A percentile compares a stretch with the other conserved stretches of the same genome.
phyloP scores from a whole-genome alignment of 2,797 vertebrate genomes.

The Lithobates sylvaticus region DNA sequence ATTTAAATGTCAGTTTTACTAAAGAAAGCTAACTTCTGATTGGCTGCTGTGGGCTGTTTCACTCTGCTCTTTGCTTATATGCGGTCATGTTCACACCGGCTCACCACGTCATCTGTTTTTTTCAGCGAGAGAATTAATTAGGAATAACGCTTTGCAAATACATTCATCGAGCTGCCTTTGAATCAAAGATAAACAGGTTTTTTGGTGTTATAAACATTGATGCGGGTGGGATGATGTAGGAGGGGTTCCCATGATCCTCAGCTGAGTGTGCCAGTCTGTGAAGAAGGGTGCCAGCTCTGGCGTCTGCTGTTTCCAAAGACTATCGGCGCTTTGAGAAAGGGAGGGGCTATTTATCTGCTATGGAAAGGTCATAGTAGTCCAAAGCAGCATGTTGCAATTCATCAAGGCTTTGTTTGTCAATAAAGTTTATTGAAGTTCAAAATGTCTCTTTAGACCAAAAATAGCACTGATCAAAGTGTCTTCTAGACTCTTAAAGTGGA shows the following conservation, averaged over 20 bases:
- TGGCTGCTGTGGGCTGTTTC: neutral
- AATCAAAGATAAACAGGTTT: constrained; percentile 39
- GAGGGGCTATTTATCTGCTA: neutral
- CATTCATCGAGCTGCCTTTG: neutral
- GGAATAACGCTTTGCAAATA: neutral
- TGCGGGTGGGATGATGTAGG: constrained; percentile 26
- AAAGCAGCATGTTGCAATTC: neutral
- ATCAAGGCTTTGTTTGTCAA: constrained; percentile 9
- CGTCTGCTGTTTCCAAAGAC: neutral
- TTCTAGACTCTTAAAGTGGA: no score
- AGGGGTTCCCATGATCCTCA: constrained; percentile 14
- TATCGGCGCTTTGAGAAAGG: neutral
- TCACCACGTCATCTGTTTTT: neutral
- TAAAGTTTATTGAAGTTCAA: constrained; percentile 13
- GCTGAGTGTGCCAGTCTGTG: neutral
- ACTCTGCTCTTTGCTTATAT: no score
- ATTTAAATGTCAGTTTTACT: no score
- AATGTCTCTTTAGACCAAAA: neutral
- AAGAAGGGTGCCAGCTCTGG: neutral
- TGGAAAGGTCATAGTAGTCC: neutral
- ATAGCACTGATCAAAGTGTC: neutral
- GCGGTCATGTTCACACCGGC: neutral
- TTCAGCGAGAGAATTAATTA: constrained; percentile 11
- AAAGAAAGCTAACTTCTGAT: neutral
- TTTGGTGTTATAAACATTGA: constrained; percentile 41